Evolutionary conservation across 1,140 invertebrate species (phyloP).

Genomic region (Gonatopus flavifemur): DNA sequence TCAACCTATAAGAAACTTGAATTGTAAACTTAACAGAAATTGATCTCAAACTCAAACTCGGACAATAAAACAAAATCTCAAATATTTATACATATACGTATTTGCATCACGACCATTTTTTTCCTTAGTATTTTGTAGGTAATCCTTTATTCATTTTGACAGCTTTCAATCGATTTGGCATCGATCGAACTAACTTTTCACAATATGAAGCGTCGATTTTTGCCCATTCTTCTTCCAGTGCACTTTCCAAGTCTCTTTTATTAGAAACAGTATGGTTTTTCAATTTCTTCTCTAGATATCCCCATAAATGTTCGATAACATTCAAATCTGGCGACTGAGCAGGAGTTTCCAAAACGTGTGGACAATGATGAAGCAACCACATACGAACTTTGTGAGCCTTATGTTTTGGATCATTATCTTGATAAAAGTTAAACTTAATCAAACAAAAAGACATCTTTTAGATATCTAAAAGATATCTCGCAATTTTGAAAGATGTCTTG

Average conservation of each 20-base stretch:
- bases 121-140: neutral
- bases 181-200: neutral
- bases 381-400: neutral
- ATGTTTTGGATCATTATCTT: constrained; percentile 3
- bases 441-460: too few species aligned
- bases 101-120: too few species aligned
- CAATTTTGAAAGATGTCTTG: too few species aligned
- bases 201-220: neutral
- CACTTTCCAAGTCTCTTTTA: neutral
- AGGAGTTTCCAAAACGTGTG: neutral
- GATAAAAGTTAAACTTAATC: neutral
- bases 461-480: too few species aligned
- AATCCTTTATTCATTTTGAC: neutral
- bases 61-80: too few species aligned
- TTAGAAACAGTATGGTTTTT: neutral
- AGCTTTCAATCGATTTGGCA: constrained; percentile 1
- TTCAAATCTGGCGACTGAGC: neutral
- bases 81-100: too few species aligned
- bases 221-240: neutral
- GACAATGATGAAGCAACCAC: constrained; percentile 1
- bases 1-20: too few species aligned
- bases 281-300: neutral
- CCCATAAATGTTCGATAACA: too few species aligned
- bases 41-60: too few species aligned
- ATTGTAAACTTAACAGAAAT: too few species aligned